phyloP scores from a whole-genome alignment of 1,140 invertebrate genomes.

The Homarus americanus region DNA sequence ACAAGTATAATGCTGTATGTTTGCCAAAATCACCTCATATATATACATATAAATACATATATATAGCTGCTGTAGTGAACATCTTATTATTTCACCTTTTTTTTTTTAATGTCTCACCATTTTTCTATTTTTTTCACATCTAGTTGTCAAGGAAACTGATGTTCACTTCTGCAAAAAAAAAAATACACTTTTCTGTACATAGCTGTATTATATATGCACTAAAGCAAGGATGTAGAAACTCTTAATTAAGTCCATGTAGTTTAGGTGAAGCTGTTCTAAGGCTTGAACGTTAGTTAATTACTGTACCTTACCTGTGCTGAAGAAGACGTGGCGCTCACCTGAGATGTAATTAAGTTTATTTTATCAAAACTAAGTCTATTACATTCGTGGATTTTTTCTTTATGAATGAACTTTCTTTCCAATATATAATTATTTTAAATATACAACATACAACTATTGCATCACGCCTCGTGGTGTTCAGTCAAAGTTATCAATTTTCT shows the following conservation, averaged over 20 bases:
- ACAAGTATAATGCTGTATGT: background rate
- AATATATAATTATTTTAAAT: too few species aligned
- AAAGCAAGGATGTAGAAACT: conserved; percentile 67
- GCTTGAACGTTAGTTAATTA: conserved; percentile 35
- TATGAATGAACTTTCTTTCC: too few species aligned
- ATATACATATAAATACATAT: background rate
- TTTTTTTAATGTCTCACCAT: conserved; percentile 12
- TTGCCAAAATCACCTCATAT: background rate
- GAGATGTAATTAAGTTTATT: too few species aligned
- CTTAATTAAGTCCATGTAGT: conserved; percentile 27
- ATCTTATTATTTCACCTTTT: background rate
- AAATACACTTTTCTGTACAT: conserved; percentile 45
- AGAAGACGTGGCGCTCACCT: background rate
- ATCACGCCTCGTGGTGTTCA: too few species aligned
- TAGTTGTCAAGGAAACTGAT: conserved; percentile 18
- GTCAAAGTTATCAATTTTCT: too few species aligned
- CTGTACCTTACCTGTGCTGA: conserved; percentile 36
- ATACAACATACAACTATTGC: too few species aligned
- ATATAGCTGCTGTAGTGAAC: background rate
- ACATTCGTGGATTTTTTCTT: conserved; percentile 1
- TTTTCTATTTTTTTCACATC: background rate
- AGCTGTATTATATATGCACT: conserved; percentile 61
- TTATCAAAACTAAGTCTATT: background rate
- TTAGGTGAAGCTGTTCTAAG: conserved; percentile 32
- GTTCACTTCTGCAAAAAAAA: conserved; percentile 22